Evolutionary conservation across 2,797 vertebrate genomes (phyloP).

Genomic region (Falco concolor): DNA sequence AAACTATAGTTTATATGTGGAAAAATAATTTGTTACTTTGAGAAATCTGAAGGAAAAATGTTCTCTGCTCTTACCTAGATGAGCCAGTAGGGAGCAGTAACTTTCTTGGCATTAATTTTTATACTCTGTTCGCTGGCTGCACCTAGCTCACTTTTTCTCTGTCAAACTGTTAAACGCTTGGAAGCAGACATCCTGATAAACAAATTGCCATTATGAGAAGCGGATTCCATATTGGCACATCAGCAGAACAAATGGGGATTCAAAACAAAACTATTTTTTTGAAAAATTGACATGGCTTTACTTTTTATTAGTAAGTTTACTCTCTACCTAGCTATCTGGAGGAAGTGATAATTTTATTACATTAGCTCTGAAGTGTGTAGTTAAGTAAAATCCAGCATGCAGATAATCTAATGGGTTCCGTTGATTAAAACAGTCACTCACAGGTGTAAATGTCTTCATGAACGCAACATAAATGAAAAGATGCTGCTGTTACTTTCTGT

Average conservation of each 20-base stretch:
- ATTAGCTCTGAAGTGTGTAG: background rate
- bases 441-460: background rate
- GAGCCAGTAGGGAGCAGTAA: conserved; percentile 68
- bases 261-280: background rate
- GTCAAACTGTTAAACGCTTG: conserved; percentile 24
- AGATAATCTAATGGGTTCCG: background rate
- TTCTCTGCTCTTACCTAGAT: background rate
- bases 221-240: conserved; percentile 40
- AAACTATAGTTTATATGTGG: background rate
- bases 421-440: background rate
- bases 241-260: conserved; percentile 58
- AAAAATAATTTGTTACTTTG: background rate
- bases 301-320: background rate
- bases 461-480: background rate
- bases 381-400: background rate
- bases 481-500: background rate
- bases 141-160: conserved; percentile 13
- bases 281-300: background rate
- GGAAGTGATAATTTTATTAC: background rate
- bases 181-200: conserved; percentile 62
- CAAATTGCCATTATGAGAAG: conserved; percentile 60
- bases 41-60: background rate
- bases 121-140: conserved; percentile 25
- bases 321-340: background rate
- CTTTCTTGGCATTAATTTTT: conserved; percentile 57